Percentiles rank a stretch among this genome's conserved stretches.
Conservation (phyloP, 1,140 invertebrate genomes). For the Ridgeia piscesae region DNA sequence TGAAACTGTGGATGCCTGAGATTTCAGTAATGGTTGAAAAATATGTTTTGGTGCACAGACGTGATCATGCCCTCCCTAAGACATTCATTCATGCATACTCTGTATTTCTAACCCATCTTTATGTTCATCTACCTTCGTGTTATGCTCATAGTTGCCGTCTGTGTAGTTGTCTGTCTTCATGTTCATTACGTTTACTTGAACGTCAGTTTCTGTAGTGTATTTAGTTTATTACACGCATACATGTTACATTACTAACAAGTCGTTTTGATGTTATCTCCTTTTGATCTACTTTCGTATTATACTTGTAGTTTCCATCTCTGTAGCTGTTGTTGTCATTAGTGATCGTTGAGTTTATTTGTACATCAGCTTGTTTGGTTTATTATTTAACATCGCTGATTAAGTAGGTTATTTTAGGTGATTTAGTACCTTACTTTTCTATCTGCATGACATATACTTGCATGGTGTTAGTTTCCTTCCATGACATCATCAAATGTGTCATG, state of each 20-base stretch:
- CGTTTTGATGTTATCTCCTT: background rate
- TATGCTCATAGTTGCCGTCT: background rate
- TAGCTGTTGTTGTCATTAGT: background rate
- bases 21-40: too few species aligned
- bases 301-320: background rate
- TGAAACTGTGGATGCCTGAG: too few species aligned
- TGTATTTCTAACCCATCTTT: background rate
- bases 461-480: background rate
- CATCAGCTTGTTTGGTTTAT: background rate
- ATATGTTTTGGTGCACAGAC: too few species aligned
- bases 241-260: too few species aligned
- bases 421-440: background rate
- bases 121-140: background rate
- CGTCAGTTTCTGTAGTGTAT: too few species aligned
- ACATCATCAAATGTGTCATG: background rate
- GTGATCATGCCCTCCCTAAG: too few species aligned
- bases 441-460: slow-evolving; percentile 9
- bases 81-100: background rate
- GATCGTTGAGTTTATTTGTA: background rate
- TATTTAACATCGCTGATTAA: background rate
- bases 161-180: slow-evolving; percentile 17
- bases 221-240: too few species aligned
- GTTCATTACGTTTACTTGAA: too few species aligned
- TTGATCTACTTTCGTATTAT: background rate
- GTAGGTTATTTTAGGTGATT: background rate